These are phyloP conservation scores for Tupaia tana DNA, from an alignment of 2,113 vertebrate genomes.

Conservation along the genomic window DNA sequence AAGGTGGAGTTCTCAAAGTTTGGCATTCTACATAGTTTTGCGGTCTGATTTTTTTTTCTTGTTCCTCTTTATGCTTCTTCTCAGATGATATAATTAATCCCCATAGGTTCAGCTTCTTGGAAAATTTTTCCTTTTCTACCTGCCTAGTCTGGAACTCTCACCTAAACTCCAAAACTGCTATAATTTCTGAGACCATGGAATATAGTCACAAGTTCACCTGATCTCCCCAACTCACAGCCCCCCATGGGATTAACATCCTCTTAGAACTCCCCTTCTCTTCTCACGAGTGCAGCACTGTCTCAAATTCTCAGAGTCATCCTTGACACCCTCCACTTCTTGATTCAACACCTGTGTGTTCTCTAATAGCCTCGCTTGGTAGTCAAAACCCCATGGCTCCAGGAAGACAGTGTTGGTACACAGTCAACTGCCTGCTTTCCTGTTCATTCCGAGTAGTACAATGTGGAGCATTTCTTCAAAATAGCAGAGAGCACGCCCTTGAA, in stretches of 20 bases:
- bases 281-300: neutral
- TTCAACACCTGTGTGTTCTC: neutral
- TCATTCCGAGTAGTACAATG: neutral
- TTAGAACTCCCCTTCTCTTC: neutral
- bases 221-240: neutral
- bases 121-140: neutral
- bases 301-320: neutral
- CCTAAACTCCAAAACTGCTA: neutral
- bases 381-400: accelerated
- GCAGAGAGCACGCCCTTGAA: neutral
- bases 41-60: neutral
- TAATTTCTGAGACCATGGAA: neutral
- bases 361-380: neutral
- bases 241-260: neutral
- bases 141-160: neutral
- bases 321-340: neutral
- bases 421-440: neutral
- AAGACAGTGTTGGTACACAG: neutral
- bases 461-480: neutral
- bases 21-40: neutral
- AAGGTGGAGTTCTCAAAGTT: neutral
- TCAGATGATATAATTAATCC: neutral
- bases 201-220: neutral
- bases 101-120: neutral
- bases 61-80: neutral